Base-by-base conservation (phyloP, 2,888 invertebrate species). In the Lasioglossum zephyrum region DNA sequence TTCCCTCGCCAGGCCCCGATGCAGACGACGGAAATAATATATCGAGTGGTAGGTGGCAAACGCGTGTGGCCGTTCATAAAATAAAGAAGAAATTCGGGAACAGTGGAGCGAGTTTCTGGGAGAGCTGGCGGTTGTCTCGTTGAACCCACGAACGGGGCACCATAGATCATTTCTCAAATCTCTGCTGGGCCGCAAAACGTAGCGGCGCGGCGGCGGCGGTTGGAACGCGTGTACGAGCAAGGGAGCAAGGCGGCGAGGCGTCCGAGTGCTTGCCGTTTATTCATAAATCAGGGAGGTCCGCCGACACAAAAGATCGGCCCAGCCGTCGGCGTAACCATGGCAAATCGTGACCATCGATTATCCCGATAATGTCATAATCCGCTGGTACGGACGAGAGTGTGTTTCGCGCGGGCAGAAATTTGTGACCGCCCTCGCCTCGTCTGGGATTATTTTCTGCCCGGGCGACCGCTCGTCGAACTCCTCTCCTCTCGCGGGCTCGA, bases 281-380 rank as follows among this genome's bases (percentile, higher is more conserved):
- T 84, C 89, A 82, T 90, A 90, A 91, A 90, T 90, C 91, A 91
- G 73, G n/a, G 70, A 60, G 53, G 53, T 39, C 49, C 77, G 41
- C 31, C 47, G 57, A 36, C 69, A 87, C 80, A 89, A 88, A 88
- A 90, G 90, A 77, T 81, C 53, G 77, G 66, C 80, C 72, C 22
- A n/a, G 72, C 81, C 80, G 73, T 84, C 83, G 86, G 84, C 77
- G 76, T 81, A 77, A 82, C 86, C 84, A 63, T 81, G 82, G 88
- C 86, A 80, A 91, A 90, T 91, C 88, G 85, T 84, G 85, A 74
- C 85, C 86, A 88, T 90, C 91, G 90, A 89, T 90, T 91, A 87
- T 83, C 47, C 80, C 81, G 89, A 89, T 90, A 90, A 90, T 84
- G 91, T 90, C 89, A 89, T 90, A 91, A 90, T 90, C 88, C 81